phyloP scores from a whole-genome alignment of 2,888 invertebrate species.

The Rhogogaster chlorosoma region DNA sequence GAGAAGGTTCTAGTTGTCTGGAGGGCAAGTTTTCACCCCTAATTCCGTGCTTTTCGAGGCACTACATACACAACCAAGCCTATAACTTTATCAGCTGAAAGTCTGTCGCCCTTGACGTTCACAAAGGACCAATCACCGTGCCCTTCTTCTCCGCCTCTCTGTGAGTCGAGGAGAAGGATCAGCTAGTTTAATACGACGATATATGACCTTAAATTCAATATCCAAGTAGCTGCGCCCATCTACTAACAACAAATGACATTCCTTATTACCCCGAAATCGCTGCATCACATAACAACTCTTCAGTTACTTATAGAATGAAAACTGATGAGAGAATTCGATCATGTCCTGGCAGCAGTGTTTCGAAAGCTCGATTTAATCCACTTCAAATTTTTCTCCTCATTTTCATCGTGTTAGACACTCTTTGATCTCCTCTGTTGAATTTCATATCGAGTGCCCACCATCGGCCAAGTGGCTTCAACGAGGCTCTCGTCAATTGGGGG shows the following conservation, averaged over 20 bases:
- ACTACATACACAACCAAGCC: background rate
- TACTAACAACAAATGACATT: background rate
- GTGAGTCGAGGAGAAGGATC: conserved; percentile 21
- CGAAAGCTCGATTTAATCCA: no score
- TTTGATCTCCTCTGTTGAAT: background rate
- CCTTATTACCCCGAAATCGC: background rate
- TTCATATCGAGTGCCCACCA: background rate
- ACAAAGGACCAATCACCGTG: conserved; percentile 43
- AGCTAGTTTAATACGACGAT: conserved; percentile 38
- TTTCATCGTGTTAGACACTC: background rate
- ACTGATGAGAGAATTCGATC: background rate
- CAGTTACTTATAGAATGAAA: background rate
- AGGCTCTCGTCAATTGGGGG: background rate
- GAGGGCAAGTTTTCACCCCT: conserved; percentile 22
- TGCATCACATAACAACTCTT: background rate
- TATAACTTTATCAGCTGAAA: conserved; percentile 43
- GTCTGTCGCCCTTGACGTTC: conserved; percentile 45
- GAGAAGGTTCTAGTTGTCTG: conserved; percentile 15
- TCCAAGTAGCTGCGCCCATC: conserved; percentile 8
- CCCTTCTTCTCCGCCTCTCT: background rate
- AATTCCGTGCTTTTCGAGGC: conserved; percentile 29
- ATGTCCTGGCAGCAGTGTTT: background rate
- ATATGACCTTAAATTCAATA: conserved; percentile 38
- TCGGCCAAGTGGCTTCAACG: background rate
- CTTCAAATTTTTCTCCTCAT: background rate